Evolutionary conservation across 2,797 vertebrate genomes (phyloP), one percentile per base, ranked within the genome.

Genomic region (Acanthurus tractus): DNA sequence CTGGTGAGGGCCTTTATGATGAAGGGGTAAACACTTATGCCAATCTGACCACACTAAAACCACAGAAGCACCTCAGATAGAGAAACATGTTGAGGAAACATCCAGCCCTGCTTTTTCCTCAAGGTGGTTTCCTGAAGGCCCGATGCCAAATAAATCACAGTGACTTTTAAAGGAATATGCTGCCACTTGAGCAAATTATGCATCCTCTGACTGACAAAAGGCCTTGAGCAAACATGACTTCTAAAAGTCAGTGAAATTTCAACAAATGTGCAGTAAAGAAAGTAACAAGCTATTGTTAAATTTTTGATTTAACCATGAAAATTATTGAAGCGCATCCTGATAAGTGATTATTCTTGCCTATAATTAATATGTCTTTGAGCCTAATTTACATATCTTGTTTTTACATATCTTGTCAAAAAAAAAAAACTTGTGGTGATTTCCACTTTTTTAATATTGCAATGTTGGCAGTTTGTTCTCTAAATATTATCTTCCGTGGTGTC

Each of bases 51-150:
- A 42, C 18, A 7, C 36, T 34, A 38, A 64, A 14, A 14, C 49
- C n/a, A n/a, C 56, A 56, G 69, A 61, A 83, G 56, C 67, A 22
- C 17, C 38, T 66, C 62, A 72, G 70, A 86, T 57, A 29, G 74
- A 68, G 17, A 69, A 61, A 70, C 15, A 48, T 44, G 75, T 22
- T 34, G 6, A 86, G 83, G 86, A 82, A 85, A 74, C 76, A 64
- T 45, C 23, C 70, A 42, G 63, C 44, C 46, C 56, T 42, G 76
- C 78, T 80, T 88, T 89, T 88, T 82, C 86, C 82, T 83, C 61
- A 82, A 75, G 71, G 66, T 77, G 84, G 70, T 49, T 88, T 89
- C 82, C 85, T 86, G 81, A 46, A 57, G 69, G 23, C 46, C 0
- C 5, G 6, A 23, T 48, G 25, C 48, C 62, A 77, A 46, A 81